A percentile compares a stretch with the other conserved stretches of the same genome.
These are phyloP conservation scores for Carlito syrichta DNA, from an alignment of 2,113 vertebrate genomes.

Conservation along the genomic window DNA sequence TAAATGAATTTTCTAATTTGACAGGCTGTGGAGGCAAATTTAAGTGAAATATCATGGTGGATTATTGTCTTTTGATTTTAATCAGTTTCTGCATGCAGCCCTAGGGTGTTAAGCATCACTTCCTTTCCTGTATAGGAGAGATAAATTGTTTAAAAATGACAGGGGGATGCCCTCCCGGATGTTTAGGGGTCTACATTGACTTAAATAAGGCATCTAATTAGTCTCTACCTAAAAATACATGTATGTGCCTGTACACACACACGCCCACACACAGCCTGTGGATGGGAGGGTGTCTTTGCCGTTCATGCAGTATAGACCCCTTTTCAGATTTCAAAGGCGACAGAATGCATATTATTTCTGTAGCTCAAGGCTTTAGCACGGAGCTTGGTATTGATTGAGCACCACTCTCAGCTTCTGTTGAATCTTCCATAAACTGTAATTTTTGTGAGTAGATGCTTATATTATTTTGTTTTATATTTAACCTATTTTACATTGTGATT, in stretches of 20 bases:
- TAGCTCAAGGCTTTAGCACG: not conserved
- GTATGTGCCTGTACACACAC: not conserved
- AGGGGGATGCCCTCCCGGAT: not conserved
- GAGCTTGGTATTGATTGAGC: not conserved
- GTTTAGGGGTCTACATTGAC: not conserved
- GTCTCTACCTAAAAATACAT: not conserved
- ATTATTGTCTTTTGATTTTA: constrained; percentile 14
- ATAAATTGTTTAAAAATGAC: not conserved
- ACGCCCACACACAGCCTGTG: not conserved
- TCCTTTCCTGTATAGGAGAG: not conserved
- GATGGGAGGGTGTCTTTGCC: not conserved
- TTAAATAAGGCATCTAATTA: not conserved
- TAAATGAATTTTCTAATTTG: not conserved
- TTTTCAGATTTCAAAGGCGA: not conserved
- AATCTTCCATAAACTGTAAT: not conserved
- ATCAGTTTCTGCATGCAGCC: not conserved
- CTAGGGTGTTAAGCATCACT: not conserved
- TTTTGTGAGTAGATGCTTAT: not conserved
- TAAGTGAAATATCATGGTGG: not conserved
- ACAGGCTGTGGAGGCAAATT: not conserved
- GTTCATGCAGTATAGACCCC: not conserved
- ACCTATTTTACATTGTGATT: not conserved
- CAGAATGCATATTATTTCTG: not conserved
- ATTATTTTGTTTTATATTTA: not conserved
- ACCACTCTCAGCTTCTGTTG: not conserved